Base-by-base conservation (phyloP, 2,113 vertebrate genomes). In the Cyprinus carpio region DNA sequence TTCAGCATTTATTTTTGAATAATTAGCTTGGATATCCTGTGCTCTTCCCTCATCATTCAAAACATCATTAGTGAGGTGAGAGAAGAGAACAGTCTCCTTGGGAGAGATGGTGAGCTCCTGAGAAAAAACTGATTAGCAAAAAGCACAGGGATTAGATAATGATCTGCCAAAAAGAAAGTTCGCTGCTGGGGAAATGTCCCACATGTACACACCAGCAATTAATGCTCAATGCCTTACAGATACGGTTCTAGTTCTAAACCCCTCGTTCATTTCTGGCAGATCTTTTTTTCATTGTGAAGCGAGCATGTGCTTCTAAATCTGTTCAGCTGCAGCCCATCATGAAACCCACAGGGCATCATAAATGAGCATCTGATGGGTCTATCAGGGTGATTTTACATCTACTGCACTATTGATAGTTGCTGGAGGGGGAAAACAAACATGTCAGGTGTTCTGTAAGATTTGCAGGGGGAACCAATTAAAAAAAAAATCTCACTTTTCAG, bases 1-100 rank as follows among this genome's bases (percentile, higher is more conserved):
- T 80, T 85, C 84, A 85, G 84, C 76, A 85, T 79, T 85, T 85
- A 85, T 80, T 80, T 54, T 25, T n/a, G 75, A 78, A 72, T 85
- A 80, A 85, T 80, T 79, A 60, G 84, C 31, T 18, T 80, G 76
- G 16, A 43, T 85, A 85, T 49, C 64, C 64, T 46, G 34, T 40
- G 13, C 46, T 72, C 74, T 72, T 81, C 64, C 64, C 46, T 58
- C 76, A 80, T 85, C 84, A 80, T 51, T 85, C 76, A 80, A 71
- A 54, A 58, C 76, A 79, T 58, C 76, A 80, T 80, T 80, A 85
- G 23, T 72, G 84, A 72, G 62, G 67, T 67, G 60, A 85, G 13
- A 72, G 75, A 49, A 60, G 27, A 25, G 78, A 69, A 81, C 18
- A 49, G 37, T 13, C 75, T 65, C 76, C 34, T 65, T 60, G 64